Evolutionary conservation across 2,888 invertebrate species (phyloP), one percentile per base, ranked within the genome.

Genomic region (Ecliptopera silaceata): DNA sequence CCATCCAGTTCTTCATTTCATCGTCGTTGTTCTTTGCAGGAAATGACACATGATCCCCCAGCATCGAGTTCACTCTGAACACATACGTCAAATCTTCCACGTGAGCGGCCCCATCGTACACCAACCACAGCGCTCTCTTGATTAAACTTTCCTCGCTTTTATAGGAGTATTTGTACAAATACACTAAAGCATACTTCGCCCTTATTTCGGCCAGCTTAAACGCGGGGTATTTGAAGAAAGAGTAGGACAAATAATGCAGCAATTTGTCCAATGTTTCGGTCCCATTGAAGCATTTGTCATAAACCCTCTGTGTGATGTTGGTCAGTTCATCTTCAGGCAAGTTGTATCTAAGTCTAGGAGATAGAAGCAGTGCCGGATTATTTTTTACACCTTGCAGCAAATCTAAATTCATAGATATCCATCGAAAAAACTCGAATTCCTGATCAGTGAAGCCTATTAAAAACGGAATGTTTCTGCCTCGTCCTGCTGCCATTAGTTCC

Each of bases 401-500:
- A 29, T 64, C 36, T 6, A 63, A 22, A 15, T 31, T 22, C 13
- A 41, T 26, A 10, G 56, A 12, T 5, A 31, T 0, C 51, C 56
- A 59, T 55, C 47, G 61, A 17, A 65, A 61, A n/a, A 56, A 53
- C n/a, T 59, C 59, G 1, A 11, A 15, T 42, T 68, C 68, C 15
- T 49, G 45, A 17, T 55, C 34, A 6, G 56, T 61, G 26, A 51
- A 61, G 2, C 66, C 63, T 0, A 65, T 20, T 0, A 72, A 32
- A 36, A 59, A 46, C 1, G 76, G 72, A 8, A 67, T 67, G 11
- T 71, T 49, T 10, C 32, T 59, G 1, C 68, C 70, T 1, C 63
- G 52, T 4, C 72, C 71, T 44, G 63, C 31, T 3, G 59, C 65
- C 18, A 68, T 60, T 5, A 73, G 55, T 3, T 55, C 45, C 17